Evolutionary conservation across 2,113 vertebrate species (phyloP).

Genomic region (Cryptomyrus ogoouensis): DNA sequence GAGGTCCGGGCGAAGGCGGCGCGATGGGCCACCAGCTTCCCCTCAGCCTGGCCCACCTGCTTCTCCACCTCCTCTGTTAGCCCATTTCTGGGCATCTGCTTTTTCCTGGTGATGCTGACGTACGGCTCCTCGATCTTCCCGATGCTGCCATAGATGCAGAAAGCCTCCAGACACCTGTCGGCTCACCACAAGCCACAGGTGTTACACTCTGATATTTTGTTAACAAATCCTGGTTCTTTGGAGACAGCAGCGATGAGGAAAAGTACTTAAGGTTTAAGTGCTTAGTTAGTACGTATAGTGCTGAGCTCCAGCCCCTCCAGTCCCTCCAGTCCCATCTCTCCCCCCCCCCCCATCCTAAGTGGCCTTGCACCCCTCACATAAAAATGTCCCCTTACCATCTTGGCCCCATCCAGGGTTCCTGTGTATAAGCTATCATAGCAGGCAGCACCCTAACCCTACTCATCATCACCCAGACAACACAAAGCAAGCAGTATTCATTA

Average conservation of each 20-base stretch:
- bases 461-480: background rate
- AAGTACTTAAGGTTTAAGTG: background rate
- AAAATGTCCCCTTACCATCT: background rate
- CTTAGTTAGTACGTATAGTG: background rate
- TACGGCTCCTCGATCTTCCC: slow-evolving; percentile 84
- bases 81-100: slow-evolving; percentile 80
- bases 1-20: slow-evolving; percentile 89
- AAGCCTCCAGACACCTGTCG: slow-evolving; percentile 83
- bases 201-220: background rate
- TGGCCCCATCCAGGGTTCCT: background rate
- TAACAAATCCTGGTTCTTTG: background rate
- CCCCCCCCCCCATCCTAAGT: background rate
- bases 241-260: background rate
- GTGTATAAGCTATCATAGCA: background rate
- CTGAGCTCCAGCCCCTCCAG: background rate
- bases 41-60: slow-evolving; percentile 93
- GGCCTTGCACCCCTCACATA: background rate
- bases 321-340: background rate
- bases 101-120: slow-evolving; percentile 95
- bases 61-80: slow-evolving; percentile 83
- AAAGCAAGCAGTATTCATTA: background rate
- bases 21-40: slow-evolving; percentile 83
- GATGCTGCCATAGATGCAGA: slow-evolving; percentile 84
- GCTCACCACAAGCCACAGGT: background rate
- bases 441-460: background rate